phyloP scores from a whole-genome alignment of 2,113 vertebrate genomes.

The Catagonus wagneri region DNA sequence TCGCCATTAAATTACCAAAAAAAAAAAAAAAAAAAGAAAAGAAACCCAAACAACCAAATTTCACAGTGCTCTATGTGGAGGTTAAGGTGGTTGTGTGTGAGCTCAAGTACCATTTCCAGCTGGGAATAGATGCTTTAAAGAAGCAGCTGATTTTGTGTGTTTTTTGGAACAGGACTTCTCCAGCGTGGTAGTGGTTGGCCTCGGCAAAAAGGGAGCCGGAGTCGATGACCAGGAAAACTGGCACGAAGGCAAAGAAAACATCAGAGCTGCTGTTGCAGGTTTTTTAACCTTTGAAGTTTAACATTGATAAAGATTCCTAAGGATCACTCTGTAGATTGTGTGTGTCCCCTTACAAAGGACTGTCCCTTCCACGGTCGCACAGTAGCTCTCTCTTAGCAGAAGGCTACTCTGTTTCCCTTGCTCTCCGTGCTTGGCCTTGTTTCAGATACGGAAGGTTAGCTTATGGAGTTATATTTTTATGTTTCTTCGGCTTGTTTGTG shows the following conservation, averaged over 20 bases:
- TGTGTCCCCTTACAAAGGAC: neutral
- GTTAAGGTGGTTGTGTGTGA: neutral
- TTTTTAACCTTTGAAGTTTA: neutral
- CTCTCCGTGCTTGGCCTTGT: neutral
- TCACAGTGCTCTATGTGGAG: neutral
- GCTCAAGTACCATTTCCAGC: accelerated
- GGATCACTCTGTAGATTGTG: neutral
- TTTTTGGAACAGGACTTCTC: slow-evolving; percentile 92
- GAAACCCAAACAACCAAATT: too few relatives aligned
- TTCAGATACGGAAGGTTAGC: neutral
- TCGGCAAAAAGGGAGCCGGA: slow-evolving; percentile 91
- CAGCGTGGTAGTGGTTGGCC: slow-evolving; percentile 93
- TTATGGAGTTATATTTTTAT: neutral
- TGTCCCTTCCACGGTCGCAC: too few relatives aligned
- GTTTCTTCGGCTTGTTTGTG: neutral
- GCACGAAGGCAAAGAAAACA: slow-evolving; percentile 95
- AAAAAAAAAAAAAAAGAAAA: too few relatives aligned
- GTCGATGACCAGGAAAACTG: slow-evolving; percentile 94
- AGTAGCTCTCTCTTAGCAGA: neutral
- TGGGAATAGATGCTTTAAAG: neutral
- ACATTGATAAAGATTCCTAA: neutral
- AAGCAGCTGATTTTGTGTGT: slow-evolving; percentile 31
- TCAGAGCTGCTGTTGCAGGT: slow-evolving; percentile 95
- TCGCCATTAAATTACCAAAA: too few relatives aligned
- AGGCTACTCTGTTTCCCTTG: neutral